Conservation (phyloP, 2,797 vertebrate genomes). For the Diplodus sargus region DNA sequence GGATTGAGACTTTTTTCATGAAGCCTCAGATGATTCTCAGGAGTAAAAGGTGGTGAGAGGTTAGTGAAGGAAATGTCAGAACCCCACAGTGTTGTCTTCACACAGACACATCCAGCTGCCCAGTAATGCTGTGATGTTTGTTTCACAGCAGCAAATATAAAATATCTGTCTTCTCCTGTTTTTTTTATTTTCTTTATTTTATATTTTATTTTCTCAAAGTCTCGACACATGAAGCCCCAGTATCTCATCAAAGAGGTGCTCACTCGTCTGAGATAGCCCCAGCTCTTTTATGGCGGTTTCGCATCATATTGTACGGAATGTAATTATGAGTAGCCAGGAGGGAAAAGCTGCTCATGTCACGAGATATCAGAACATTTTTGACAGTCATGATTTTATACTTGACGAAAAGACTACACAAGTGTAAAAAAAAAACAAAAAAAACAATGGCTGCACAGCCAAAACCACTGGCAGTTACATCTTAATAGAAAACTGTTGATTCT, state of each 20-base stretch:
- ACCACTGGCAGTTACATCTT: background rate
- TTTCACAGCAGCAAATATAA: conserved; percentile 53
- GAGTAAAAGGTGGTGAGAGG: conserved; percentile 59
- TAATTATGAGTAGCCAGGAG: conserved; percentile 31
- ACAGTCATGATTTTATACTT: conserved; percentile 33
- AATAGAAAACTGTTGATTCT: conserved; percentile 6
- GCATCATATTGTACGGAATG: conserved; percentile 22
- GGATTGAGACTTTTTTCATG: conserved; percentile 39
- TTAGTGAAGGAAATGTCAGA: conserved; percentile 61
- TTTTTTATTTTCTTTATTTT: conserved; percentile 4
- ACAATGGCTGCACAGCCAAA: conserved; percentile 12
- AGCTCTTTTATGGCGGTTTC: conserved; percentile 29
- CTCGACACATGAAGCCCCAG: conserved; percentile 45
- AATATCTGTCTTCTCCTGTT: conserved; percentile 19
- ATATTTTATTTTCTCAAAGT: background rate
- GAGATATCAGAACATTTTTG: conserved; percentile 37
- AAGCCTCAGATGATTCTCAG: conserved; percentile 39
- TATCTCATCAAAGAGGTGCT: conserved; percentile 39
- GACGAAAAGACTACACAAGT: background rate
- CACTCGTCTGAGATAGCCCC: conserved; percentile 37
- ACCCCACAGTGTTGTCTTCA: conserved; percentile 54
- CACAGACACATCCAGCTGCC: conserved; percentile 46
- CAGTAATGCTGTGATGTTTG: conserved; percentile 54
- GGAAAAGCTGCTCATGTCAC: conserved; percentile 28
- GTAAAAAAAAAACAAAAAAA: background rate